Base-by-base conservation (phyloP, 2,888 invertebrate species). In the Nephrotoma appendiculata region DNA sequence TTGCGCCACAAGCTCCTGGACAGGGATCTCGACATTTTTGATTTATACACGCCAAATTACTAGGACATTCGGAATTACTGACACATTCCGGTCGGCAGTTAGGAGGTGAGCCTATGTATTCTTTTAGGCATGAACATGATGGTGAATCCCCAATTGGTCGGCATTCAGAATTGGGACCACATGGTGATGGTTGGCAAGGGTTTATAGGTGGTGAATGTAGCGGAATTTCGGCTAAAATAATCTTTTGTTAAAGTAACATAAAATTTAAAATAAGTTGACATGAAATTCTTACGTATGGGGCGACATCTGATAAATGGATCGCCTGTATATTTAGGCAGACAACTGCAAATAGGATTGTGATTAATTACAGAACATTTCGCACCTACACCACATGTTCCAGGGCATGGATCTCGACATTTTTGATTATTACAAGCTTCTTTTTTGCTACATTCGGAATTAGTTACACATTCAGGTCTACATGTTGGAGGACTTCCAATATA, bases 311-410 rank as follows among this genome's bases (percentile, higher is more conserved):
- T 92, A 89, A 96, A 96, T 41, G 96, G 96, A 93, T 96, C 95
- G 86, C 96, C 96, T 3, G 94, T 94, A 88, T 93, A 94, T 86
- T 94, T 93, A 52, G 92, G 91, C 6, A 94, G 93, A 90, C 97
- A 97, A 87, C 94, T 94, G 90, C 97, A 97, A 89, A 95, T 95
- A 0, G 96, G 96, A 90, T 94, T 95, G 89, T 96, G 96, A 90
- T 95, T 96, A 4, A 95, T 93, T 31, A 95, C 95, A 89, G 94
- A 93, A 90, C 96, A 96, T 86, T 93, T 90, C 6, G 96, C 95
- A 89, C 93, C 93, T 7, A 95, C 90, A 42, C 96, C 96, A 90
- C 96, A 97, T 15, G 95, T 94, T 87, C 96, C 96, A 85, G 93
- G 94, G 89, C 96, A 97, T 19, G 96, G 96, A 91, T 97, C 94